Evolutionary conservation across 2,113 vertebrate genomes (phyloP), one percentile per base, ranked within the genome.

Genomic region (Aleadryas rufinucha): DNA sequence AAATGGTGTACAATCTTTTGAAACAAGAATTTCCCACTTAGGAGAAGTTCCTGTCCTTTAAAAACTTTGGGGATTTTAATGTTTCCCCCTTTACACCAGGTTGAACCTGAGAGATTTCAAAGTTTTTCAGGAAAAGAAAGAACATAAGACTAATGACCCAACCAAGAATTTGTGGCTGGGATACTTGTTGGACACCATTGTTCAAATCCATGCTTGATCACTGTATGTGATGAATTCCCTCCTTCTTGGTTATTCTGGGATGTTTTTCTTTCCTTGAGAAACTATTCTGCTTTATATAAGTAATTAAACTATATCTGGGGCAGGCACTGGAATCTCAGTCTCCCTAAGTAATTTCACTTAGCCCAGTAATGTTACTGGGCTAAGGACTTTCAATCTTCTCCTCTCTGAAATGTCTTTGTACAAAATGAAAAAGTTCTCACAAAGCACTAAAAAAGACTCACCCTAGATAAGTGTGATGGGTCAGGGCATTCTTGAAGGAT

Each of bases 221-320:
- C 11, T 85, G 10, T n/a, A 28, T 37, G 20, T 37, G 37, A 71
- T 85, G 30, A 93, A 79, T 83, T 93, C 53, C 16, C 2, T 76
- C 20, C 30, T 92, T 5, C 59, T 79, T 87, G 7, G 37, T 90
- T 93, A 50, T 90, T 92, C 57, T 90, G 45, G 63, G 47, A 21
- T 45, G 12, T 13, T 87, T 93, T 72, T 93, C 35, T 89, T 89
- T 91, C 37, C 16, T 92, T 88, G 61, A 61, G 82, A 88, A 94
- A 85, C 20, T 45, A 7, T 80, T 87, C 22, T 76, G 41, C 37
- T 91, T 94, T 95, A 78, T 59, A 7, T 52, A 95, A 84, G 85
- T 90, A 95, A 92, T 95, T 95, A 90, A 83, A 52, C 80, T 2
- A 5, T 93, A 95, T 93, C 92, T 96, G 83, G 90, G 85, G 28